Base-by-base conservation (phyloP, 2,888 invertebrate species). In the Barypeithes pellucidus region DNA sequence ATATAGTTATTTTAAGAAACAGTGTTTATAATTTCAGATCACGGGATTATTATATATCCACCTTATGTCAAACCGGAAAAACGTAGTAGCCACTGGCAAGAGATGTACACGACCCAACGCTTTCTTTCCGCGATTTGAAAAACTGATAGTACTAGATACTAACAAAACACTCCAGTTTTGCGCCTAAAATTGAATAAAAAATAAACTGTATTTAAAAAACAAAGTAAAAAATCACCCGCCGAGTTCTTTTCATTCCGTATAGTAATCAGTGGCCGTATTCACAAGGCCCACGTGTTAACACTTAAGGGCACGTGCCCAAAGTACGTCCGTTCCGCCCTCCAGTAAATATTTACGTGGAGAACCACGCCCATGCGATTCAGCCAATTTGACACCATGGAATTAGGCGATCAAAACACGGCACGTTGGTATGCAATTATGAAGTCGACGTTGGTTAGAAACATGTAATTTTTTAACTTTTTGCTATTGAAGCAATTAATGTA, bases 301-400 rank as follows among this genome's bases (percentile, higher is more conserved):
- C 66, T 72, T 60, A 72, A 61, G 16, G 12, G 41, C 71, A 72
- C 71, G 71, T 66, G 71, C 50, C 66, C 14, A 39, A 59, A 39
- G 50, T 41, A 5, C 12, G 7, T 45, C n/a, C 11, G 50, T 18
- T 59, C 60, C 65, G 66, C 71, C 71, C 61, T 60, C 45, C 50
- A 66, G 73, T 73, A 73, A 73, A 73, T 73, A 73, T 73, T 73
- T 73, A 73, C 73, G 36, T 39, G 68, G 73, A 47, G 4, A 24
- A 57, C 39, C 73, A 67, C 73, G 68, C 73, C 73, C 68, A 68
- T 36, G 24, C 73, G 68, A 73, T 73, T 73, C 73, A 54, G 68
- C 73, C 73, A 73, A 73, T 73, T 73, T 73, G 73, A 73, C 73
- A 73, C 24, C 62, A n/a, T 62, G 9, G 14, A 41, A 62, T 62